These are phyloP conservation scores for Parauchenoglanis ngamensis DNA, from an alignment of 2,797 vertebrate species.

Conservation along the genomic window DNA sequence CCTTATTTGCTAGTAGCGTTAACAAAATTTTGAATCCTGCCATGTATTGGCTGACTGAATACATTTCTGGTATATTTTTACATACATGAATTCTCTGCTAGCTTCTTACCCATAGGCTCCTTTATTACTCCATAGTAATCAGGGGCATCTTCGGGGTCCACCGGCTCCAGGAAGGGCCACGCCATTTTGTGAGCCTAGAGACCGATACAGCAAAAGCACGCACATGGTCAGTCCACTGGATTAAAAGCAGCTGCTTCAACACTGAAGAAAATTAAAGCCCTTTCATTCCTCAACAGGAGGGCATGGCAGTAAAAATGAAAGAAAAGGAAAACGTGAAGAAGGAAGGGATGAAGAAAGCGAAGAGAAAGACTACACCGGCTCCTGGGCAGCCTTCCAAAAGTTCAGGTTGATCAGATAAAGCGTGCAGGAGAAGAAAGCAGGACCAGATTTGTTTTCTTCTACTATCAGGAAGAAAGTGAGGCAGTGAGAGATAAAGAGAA, in stretches of 20 bases:
- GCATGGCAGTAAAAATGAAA: slow-evolving; percentile 30
- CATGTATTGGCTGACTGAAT: neutral
- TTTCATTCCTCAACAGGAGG: slow-evolving; percentile 35
- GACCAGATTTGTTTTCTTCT: slow-evolving; percentile 29
- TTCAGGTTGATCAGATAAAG: slow-evolving; percentile 68
- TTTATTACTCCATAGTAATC: slow-evolving; percentile 89
- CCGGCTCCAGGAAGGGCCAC: slow-evolving; percentile 85
- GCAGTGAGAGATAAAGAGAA: slow-evolving; percentile 13
- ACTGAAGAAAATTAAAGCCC: slow-evolving; percentile 40
- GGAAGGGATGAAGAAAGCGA: slow-evolving; percentile 18
- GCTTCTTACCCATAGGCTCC: slow-evolving; percentile 85
- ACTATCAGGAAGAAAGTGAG: neutral
- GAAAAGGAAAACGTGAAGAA: neutral
- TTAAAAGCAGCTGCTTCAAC: slow-evolving; percentile 72
- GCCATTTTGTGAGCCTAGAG: slow-evolving; percentile 90
- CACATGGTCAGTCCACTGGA: slow-evolving; percentile 5
- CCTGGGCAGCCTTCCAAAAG: slow-evolving; percentile 66
- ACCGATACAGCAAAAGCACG: slow-evolving; percentile 29
- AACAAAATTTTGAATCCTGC: neutral
- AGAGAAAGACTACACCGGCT: slow-evolving; percentile 14
- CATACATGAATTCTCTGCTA: neutral
- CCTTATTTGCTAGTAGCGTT: neutral
- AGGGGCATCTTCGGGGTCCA: slow-evolving; percentile 85
- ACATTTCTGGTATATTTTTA: neutral
- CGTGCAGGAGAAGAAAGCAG: slow-evolving; percentile 54